A percentile compares a stretch with the other conserved stretches of the same genome.
Conservation (phyloP, 1,140 invertebrate species). For the Teleopsis dalmanni region DNA sequence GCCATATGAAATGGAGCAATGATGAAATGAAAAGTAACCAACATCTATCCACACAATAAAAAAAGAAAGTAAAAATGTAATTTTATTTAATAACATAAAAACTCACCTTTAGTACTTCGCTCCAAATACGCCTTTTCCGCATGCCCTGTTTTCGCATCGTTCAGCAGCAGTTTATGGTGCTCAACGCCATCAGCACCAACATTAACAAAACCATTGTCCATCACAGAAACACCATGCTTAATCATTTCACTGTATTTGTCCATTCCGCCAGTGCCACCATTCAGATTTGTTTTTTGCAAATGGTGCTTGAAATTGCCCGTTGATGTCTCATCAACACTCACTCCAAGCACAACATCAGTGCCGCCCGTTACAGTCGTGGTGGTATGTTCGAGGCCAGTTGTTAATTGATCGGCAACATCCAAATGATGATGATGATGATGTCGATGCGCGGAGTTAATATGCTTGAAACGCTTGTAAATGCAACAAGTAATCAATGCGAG, state of each 20-base stretch:
- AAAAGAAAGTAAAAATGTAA: no score
- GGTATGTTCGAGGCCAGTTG: constrained; percentile 7
- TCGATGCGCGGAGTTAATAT: constrained; percentile 13
- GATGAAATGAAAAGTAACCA: no score
- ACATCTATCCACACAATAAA: no score
- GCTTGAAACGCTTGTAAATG: constrained; percentile 27
- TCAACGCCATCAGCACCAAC: constrained; percentile 2
- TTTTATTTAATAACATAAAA: neutral
- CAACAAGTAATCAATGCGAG: constrained; percentile 24
- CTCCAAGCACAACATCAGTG: constrained; percentile 13
- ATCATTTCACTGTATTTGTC: constrained; percentile 13
- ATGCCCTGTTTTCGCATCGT: neutral
- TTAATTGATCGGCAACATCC: constrained; percentile 8
- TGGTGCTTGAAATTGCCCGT: constrained; percentile 15
- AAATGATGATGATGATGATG: constrained; percentile 16
- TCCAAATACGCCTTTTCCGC: constrained; percentile 17
- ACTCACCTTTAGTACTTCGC: constrained; percentile 20
- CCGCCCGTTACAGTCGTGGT: constrained; percentile 6
- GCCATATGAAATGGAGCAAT: no score
- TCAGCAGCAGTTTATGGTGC: neutral
- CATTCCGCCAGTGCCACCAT: constrained; percentile 9
- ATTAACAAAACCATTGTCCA: constrained; percentile 7
- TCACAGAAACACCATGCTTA: constrained; percentile 9
- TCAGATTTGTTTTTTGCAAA: constrained; percentile 10
- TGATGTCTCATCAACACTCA: constrained; percentile 10